Evolutionary conservation across 2,888 invertebrate genomes (phyloP).

Genomic region (Limulus polyphemus): DNA sequence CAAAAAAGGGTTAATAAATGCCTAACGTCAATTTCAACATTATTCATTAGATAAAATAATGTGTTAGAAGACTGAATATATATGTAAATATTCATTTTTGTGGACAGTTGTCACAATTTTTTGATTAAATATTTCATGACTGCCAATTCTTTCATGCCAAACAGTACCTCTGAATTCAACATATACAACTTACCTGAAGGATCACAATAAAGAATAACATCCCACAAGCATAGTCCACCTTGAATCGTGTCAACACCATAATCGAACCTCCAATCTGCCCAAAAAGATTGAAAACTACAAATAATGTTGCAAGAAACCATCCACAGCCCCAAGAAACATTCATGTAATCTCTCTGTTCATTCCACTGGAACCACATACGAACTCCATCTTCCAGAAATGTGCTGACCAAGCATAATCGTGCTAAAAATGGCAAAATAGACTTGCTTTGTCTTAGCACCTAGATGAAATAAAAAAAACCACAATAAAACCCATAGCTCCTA

Average conservation of each 20-base stretch:
- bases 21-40: no score
- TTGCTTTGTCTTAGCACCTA: slow-evolving; percentile 88
- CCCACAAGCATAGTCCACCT: slow-evolving; percentile 82
- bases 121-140: no score
- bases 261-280: slow-evolving; percentile 93
- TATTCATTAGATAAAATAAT: no score
- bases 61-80: no score
- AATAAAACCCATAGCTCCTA: no score
- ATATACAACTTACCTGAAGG: slow-evolving; percentile 52
- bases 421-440: slow-evolving; percentile 83
- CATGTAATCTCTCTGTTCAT: slow-evolving; percentile 94
- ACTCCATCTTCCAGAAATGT: slow-evolving; percentile 98
- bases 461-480: no score
- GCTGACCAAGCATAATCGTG: slow-evolving; percentile 89
- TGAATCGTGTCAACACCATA: slow-evolving; percentile 82
- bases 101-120: no score
- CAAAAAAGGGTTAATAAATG: no score
- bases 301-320: slow-evolving; percentile 78
- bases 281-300: slow-evolving; percentile 86
- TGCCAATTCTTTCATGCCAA: no score
- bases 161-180: no score
- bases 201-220: slow-evolving; percentile 76
- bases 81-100: no score
- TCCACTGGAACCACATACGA: slow-evolving; percentile 99
- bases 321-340: slow-evolving; percentile 95